Evolutionary conservation across 1,140 invertebrate species (phyloP), one percentile per base, ranked within the genome.

Genomic region (Calycopis cecrops): DNA sequence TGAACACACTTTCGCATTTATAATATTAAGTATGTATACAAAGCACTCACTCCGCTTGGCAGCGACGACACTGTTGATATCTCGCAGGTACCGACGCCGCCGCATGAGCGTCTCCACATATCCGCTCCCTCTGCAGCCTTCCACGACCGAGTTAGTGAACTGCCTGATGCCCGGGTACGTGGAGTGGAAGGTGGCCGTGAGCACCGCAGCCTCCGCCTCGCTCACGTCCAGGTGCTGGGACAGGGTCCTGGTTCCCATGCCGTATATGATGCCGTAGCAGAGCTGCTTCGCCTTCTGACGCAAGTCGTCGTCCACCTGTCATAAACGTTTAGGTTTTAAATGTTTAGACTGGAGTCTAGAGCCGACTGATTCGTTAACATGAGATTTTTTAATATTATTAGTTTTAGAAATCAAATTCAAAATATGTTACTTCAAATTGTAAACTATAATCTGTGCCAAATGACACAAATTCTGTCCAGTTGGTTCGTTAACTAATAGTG

Each of bases 241-340:
- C n/a, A 99, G 88, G 1, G 94, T 91, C 72, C 93, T 95, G 10
- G 91, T 89, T 9, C 98, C 96, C 92, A 99, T 99, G n/a, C 98
- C 98, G 83, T 99, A 99, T 48, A 99, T 94, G 64, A 99, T 97
- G 8, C 96, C 98, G 88, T 99, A 99, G 70, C 96, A 98, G 11
- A 99, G 91, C 88, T 98, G 92, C 84, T 99, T 99, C 0, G 96
- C 94, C 69, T 94, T 92, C 68, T 97, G 94, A 47, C 97, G 90
- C 63, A 96, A 88, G 52, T 92, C 89, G 48, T 92, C 90, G 12
- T 92, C 91, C 0, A 97, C 92, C 92, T 94, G 40, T 37, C 4
- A 14, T 14, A 7, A n/a, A n/a, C n/a, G n/a, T n/a, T n/a, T n/a
- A n/a, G n/a, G n/a, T n/a, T n/a, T n/a, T n/a, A n/a, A n/a, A n/a